Percentiles rank a stretch among this genome's conserved stretches.
phyloP scores from a whole-genome alignment of 2,797 vertebrate genomes.

The Rachycentron canadum region DNA sequence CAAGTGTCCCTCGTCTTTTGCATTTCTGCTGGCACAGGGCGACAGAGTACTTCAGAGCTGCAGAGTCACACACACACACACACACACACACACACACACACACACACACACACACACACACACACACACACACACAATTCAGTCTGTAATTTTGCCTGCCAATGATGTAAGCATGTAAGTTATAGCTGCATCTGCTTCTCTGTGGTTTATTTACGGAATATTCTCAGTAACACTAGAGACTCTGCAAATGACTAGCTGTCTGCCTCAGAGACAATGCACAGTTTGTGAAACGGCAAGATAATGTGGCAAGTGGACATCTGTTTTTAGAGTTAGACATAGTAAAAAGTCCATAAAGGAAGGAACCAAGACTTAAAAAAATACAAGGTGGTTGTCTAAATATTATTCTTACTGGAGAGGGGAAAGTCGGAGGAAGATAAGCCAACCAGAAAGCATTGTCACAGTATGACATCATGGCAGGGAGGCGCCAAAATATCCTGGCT shows the following conservation, averaged over 20 bases:
- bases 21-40: conserved; percentile 95
- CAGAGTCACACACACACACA: conserved; percentile 52
- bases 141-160: conserved; percentile 56
- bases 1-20: conserved; percentile 90
- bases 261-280: conserved; percentile 7
- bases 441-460: conserved; percentile 32
- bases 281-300: conserved; percentile 27
- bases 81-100: no score
- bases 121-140: conserved; percentile 24
- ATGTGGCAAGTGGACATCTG: conserved; percentile 58
- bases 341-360: conserved; percentile 31
- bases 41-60: conserved; percentile 93
- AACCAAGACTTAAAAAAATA: conserved; percentile 33
- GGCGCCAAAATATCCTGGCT: conserved; percentile 52
- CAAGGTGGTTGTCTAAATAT: conserved; percentile 52
- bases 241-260: conserved; percentile 25
- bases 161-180: conserved; percentile 32
- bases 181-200: conserved; percentile 47
- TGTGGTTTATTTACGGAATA: conserved; percentile 44
- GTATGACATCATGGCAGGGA: conserved; percentile 57
- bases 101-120: conserved; percentile 55
- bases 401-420: conserved; percentile 46
- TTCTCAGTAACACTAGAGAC: conserved; percentile 41
- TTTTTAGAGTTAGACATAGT: conserved; percentile 47
- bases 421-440: conserved; percentile 39